phyloP scores from a whole-genome alignment of 2,113 vertebrate species.

The Zapus hudsonius region DNA sequence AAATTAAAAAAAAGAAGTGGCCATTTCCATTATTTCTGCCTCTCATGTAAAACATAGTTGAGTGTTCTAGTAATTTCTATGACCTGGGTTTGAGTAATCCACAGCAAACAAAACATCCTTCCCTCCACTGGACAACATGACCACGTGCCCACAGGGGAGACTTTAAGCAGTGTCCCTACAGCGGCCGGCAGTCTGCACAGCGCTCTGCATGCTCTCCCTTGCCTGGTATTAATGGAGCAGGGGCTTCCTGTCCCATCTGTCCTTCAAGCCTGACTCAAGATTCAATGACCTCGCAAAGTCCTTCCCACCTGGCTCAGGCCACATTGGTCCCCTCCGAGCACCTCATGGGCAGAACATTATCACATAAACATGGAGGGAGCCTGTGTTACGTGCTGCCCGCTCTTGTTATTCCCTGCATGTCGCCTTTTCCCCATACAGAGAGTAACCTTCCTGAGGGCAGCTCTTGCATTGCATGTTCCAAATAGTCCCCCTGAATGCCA shows the following conservation, averaged over 20 bases:
- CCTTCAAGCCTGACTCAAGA: not conserved
- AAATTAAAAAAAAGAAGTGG: no score
- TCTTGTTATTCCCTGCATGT: not conserved
- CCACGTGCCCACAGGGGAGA: not conserved
- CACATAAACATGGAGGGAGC: not conserved
- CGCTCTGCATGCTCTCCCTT: not conserved
- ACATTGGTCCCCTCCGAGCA: not conserved
- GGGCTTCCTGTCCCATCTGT: not conserved
- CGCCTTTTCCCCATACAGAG: not conserved
- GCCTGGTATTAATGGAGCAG: rapidly evolving
- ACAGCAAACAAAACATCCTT: no score
- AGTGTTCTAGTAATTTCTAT: not conserved
- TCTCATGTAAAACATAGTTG: not conserved
- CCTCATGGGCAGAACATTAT: not conserved
- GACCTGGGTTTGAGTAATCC: not conserved
- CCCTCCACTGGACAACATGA: not conserved
- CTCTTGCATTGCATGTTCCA: not conserved
- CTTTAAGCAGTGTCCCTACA: no score
- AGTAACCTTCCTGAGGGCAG: not conserved
- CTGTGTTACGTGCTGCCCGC: no score
- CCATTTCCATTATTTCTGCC: not conserved
- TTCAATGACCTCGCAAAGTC: not conserved
- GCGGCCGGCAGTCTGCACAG: not conserved
- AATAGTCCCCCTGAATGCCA: not conserved
- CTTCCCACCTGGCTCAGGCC: not conserved